phyloP scores from a whole-genome alignment of 2,888 invertebrate genomes.

The Nemotelus pantherinus region DNA sequence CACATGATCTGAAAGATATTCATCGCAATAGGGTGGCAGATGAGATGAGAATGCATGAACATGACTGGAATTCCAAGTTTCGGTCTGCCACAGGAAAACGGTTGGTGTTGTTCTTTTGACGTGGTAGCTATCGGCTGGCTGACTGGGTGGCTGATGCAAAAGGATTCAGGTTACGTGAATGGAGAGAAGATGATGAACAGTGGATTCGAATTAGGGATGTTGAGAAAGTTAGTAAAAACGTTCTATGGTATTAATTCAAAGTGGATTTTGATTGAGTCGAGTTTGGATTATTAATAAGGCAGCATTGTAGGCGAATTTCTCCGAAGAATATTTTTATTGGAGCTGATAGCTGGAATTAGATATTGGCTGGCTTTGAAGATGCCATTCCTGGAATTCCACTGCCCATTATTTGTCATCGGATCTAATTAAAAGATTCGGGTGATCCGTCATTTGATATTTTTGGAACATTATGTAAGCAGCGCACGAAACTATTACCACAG shows the following conservation, averaged over 20 bases:
- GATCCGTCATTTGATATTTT: too few relatives aligned
- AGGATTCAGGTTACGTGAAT: background rate
- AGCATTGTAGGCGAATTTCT: too few relatives aligned
- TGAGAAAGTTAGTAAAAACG: slow-evolving; percentile 49
- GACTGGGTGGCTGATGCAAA: too few relatives aligned
- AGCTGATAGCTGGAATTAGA: too few relatives aligned
- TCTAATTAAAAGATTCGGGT: too few relatives aligned
- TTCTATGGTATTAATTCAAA: slow-evolving; percentile 50
- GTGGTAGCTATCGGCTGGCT: too few relatives aligned
- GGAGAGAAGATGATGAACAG: background rate
- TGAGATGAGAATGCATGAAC: slow-evolving; percentile 32
- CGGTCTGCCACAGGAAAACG: slow-evolving; percentile 19
- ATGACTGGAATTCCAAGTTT: slow-evolving; percentile 49
- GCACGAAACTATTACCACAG: too few relatives aligned
- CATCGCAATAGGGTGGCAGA: slow-evolving; percentile 36
- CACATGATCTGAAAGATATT: slow-evolving; percentile 24
- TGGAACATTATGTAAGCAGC: too few relatives aligned
- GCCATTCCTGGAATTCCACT: too few relatives aligned
- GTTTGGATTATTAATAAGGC: slow-evolving; percentile 5
- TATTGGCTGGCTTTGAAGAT: too few relatives aligned
- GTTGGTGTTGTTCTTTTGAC: slow-evolving; percentile 1
- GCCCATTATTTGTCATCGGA: too few relatives aligned
- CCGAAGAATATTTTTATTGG: too few relatives aligned
- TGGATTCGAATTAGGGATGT: slow-evolving; percentile 17
- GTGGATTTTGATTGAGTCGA: slow-evolving; percentile 51